Conservation (phyloP, 1,140 invertebrate genomes). For the Antheraea mylitta region DNA sequence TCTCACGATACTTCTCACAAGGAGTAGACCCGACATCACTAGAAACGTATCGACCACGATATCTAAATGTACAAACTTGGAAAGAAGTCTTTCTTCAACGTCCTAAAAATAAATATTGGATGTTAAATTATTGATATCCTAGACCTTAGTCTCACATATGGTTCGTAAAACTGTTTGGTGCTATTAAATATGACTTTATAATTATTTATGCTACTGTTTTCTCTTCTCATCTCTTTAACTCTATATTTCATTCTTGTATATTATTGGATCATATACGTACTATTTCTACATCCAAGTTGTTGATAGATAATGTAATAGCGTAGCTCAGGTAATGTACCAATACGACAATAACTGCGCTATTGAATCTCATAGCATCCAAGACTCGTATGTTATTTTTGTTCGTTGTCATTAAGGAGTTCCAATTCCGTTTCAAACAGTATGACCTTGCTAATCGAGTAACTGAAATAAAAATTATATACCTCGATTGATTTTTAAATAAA, state of each 20-base stretch:
- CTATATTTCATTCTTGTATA: not conserved
- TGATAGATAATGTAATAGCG: not conserved
- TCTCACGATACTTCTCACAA: not conserved
- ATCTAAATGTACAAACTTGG: not conserved
- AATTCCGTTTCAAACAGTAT: slow-evolving; percentile 2
- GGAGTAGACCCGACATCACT: not conserved
- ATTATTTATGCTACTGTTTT: too few relatives aligned
- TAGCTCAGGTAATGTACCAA: slow-evolving; percentile 18
- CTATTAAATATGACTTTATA: too few relatives aligned
- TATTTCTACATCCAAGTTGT: slow-evolving; percentile 23
- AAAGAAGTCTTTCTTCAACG: not conserved
- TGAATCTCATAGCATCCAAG: slow-evolving; percentile 25
- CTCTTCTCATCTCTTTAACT: too few relatives aligned
- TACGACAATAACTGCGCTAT: slow-evolving; percentile 15
- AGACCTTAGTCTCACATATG: not conserved
- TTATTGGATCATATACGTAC: slow-evolving; percentile 10
- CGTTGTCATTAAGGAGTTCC: not conserved
- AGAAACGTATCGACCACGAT: not conserved
- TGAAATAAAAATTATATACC: not conserved
- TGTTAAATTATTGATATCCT: too few relatives aligned
- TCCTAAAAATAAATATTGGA: not conserved
- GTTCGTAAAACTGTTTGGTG: not conserved
- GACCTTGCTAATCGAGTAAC: not conserved
- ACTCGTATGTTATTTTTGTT: slow-evolving; percentile 19
- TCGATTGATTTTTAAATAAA: too few relatives aligned